Evolutionary conservation across 2,888 invertebrate species (phyloP).

Genomic region (Orthonychiurus folsomi): DNA sequence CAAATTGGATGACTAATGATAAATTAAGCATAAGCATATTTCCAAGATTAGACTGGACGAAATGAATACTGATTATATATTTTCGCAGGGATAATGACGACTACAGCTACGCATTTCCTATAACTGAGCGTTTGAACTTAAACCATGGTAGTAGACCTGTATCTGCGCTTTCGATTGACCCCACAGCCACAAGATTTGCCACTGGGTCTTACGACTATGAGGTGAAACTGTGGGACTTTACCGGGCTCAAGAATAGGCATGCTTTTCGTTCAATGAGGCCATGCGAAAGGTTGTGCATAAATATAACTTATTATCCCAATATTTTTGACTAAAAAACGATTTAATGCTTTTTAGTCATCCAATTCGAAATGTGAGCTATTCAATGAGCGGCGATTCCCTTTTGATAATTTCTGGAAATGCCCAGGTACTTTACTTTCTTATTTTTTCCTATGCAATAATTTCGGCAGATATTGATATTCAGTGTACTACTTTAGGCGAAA

Average conservation of each 20-base stretch:
- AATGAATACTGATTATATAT: too few relatives aligned
- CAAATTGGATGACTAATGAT: neutral
- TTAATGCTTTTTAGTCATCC: too few relatives aligned
- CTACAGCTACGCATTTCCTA: constrained; percentile 45
- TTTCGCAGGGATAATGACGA: constrained; percentile 39
- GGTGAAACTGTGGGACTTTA: constrained; percentile 96
- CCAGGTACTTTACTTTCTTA: too few relatives aligned
- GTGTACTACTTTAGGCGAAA: constrained; percentile 63
- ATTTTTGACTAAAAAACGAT: too few relatives aligned
- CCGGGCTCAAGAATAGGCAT: constrained; percentile 91
- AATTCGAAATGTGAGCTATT: constrained; percentile 80
- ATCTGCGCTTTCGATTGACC: constrained; percentile 81
- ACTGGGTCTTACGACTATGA: constrained; percentile 94
- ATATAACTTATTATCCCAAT: too few relatives aligned
- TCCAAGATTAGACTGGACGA: constrained; percentile 15
- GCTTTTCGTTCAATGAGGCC: constrained; percentile 89
- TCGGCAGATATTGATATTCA: constrained; percentile 7
- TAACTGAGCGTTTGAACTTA: constrained; percentile 59
- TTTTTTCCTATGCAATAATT: constrained; percentile 11
- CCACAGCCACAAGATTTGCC: constrained; percentile 81
- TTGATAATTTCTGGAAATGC: constrained; percentile 85
- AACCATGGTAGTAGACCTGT: constrained; percentile 84
- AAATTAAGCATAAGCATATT: too few relatives aligned
- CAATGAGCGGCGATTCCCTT: constrained; percentile 85
- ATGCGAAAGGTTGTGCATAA: constrained; percentile 69